phyloP scores from a whole-genome alignment of 1,140 invertebrate species.

The Dufourea novaeangliae region DNA sequence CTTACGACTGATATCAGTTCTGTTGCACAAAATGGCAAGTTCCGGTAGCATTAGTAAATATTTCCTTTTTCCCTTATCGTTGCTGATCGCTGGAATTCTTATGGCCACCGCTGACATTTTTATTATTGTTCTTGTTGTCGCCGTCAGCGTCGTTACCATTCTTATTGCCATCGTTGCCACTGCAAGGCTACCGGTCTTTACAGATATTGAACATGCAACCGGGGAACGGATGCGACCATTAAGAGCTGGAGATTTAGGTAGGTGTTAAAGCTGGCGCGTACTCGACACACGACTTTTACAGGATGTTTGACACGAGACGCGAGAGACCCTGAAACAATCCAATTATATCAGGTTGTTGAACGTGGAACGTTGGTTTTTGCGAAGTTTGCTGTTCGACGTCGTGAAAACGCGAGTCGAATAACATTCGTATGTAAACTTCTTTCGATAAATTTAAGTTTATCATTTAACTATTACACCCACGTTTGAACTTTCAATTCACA shows the following conservation, averaged over 20 bases:
- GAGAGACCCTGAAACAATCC: neutral
- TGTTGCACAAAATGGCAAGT: too few species aligned
- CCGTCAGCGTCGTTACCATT: neutral
- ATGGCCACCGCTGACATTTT: neutral
- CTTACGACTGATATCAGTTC: too few species aligned
- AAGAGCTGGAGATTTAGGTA: constrained; percentile 27
- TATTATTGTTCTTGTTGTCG: neutral
- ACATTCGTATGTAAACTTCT: too few species aligned
- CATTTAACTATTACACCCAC: too few species aligned
- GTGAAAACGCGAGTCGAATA: too few species aligned
- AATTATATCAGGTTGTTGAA: constrained; percentile 8
- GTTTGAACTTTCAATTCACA: too few species aligned
- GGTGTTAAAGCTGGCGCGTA: constrained; percentile 1
- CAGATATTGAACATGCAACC: constrained; percentile 8
- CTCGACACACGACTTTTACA: constrained; percentile 19
- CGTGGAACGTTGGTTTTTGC: too few species aligned
- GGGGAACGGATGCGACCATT: constrained; percentile 20
- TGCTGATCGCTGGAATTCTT: neutral
- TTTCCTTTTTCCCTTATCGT: neutral
- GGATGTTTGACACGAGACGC: neutral
- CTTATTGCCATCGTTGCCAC: neutral
- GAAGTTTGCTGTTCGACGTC: too few species aligned
- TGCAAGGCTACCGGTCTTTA: constrained; percentile 12
- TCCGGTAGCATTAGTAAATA: too few species aligned
- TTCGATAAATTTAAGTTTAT: too few species aligned